A percentile compares a stretch with the other conserved stretches of the same genome.
Conservation (phyloP, 2,797 vertebrate genomes). For the Myotis planiceps region DNA sequence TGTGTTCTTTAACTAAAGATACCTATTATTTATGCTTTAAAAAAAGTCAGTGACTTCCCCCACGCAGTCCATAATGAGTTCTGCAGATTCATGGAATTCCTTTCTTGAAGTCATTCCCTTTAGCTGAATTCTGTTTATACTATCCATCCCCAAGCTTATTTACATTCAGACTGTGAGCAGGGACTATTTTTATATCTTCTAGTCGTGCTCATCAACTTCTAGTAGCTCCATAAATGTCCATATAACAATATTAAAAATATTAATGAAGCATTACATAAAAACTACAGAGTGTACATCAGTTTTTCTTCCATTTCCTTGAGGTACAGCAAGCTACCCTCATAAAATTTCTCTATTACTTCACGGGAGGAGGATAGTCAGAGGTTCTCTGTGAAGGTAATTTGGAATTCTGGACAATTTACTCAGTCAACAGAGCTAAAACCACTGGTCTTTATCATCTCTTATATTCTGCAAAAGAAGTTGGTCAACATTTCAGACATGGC, state of each 20-base stretch:
- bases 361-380: not conserved
- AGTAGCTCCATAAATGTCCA: not conserved
- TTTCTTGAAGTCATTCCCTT: constrained; percentile 74
- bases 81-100: constrained; percentile 74
- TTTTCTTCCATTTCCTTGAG: constrained; percentile 10
- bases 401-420: not conserved
- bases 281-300: not conserved
- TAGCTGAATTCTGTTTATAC: constrained; percentile 49
- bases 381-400: not conserved
- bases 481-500: not conserved
- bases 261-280: constrained; percentile 43
- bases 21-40: constrained; percentile 68
- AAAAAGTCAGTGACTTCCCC: constrained; percentile 51
- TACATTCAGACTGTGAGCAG: constrained; percentile 47
- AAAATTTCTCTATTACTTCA: not conserved
- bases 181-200: constrained; percentile 46
- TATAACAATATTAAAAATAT: constrained; percentile 27
- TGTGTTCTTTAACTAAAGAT: constrained; percentile 64
- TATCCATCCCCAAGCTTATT: constrained; percentile 56
- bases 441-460: not conserved
- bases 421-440: not conserved
- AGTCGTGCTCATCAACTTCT: constrained; percentile 4
- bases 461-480: not conserved
- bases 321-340: not conserved
- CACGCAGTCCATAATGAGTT: constrained; percentile 64